Conservation (phyloP, 2,888 invertebrate genomes). For the Ormyrus rosae region DNA sequence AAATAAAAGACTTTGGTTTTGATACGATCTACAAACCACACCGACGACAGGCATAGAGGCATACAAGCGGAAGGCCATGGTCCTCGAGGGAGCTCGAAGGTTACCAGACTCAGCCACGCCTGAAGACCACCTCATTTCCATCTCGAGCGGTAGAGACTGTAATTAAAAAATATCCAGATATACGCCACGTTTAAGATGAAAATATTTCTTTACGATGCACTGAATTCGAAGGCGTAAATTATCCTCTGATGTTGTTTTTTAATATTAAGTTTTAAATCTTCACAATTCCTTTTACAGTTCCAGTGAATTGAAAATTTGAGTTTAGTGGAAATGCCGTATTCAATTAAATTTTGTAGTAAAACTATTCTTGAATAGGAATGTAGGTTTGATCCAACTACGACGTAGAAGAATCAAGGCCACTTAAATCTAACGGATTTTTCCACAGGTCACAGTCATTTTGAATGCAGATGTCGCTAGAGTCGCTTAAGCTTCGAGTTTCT, state of each 20-base stretch:
- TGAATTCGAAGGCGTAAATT: not conserved
- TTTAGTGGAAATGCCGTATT: too few relatives aligned
- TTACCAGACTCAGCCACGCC: slow-evolving; percentile 63
- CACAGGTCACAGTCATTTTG: slow-evolving; percentile 60
- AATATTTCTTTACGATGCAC: slow-evolving; percentile 17
- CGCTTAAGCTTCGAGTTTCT: slow-evolving; percentile 43
- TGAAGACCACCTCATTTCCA: slow-evolving; percentile 66
- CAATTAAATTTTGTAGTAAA: too few relatives aligned
- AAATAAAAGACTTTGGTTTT: slow-evolving; percentile 63
- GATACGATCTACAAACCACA: slow-evolving; percentile 74
- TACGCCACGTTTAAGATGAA: slow-evolving; percentile 65
- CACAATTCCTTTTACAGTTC: too few relatives aligned
- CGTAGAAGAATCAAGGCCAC: slow-evolving; percentile 82
- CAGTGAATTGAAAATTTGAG: too few relatives aligned
- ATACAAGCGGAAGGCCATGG: slow-evolving; percentile 60
- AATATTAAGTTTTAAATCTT: too few relatives aligned
- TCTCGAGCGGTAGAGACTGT: slow-evolving; percentile 72
- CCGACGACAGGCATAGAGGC: slow-evolving; percentile 65
- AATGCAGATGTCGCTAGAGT: slow-evolving; percentile 32
- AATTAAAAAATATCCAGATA: slow-evolving; percentile 73
- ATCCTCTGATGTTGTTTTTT: slow-evolving; percentile 7
- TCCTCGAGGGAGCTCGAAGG: slow-evolving; percentile 57
- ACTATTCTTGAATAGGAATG: slow-evolving; percentile 73
- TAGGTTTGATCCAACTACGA: slow-evolving; percentile 81
- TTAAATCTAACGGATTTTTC: slow-evolving; percentile 74